A percentile compares a stretch with the other conserved stretches of the same genome.
phyloP scores from a whole-genome alignment of 2,113 vertebrate genomes.

The Junco hyemalis region DNA sequence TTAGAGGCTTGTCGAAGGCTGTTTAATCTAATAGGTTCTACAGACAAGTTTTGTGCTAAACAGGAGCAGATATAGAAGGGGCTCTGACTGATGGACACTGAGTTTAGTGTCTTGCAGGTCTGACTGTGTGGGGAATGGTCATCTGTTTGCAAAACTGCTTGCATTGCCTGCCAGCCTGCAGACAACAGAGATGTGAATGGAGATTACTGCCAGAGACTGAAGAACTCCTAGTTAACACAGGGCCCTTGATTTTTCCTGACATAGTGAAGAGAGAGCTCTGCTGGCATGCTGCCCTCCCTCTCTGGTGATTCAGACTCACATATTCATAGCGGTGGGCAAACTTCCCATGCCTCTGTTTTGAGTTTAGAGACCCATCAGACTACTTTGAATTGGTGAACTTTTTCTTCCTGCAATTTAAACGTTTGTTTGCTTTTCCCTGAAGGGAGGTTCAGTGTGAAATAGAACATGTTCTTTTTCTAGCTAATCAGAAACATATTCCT shows the following conservation, averaged over 20 bases:
- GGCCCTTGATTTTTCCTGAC: neutral
- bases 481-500: conserved; percentile 27
- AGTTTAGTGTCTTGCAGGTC: neutral
- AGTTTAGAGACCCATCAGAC: conserved; percentile 18
- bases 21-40: neutral
- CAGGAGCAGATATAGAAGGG: neutral
- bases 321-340: neutral
- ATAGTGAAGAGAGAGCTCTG: neutral
- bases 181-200: neutral
- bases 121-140: neutral
- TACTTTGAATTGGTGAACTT: conserved; percentile 9
- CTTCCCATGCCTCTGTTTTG: conserved; percentile 40
- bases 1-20: neutral
- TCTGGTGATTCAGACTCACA: neutral
- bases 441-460: conserved; percentile 12
- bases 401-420: conserved; percentile 26
- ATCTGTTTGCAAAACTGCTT: neutral
- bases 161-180: neutral
- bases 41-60: neutral
- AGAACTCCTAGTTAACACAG: neutral
- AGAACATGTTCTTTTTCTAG: neutral
- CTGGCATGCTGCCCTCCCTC: neutral
- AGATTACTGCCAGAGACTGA: neutral
- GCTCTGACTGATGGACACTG: neutral
- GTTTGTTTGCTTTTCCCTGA: conserved; percentile 13